Evolutionary conservation across 1,140 invertebrate species (phyloP).

Genomic region (Drosophila nebulosa): DNA sequence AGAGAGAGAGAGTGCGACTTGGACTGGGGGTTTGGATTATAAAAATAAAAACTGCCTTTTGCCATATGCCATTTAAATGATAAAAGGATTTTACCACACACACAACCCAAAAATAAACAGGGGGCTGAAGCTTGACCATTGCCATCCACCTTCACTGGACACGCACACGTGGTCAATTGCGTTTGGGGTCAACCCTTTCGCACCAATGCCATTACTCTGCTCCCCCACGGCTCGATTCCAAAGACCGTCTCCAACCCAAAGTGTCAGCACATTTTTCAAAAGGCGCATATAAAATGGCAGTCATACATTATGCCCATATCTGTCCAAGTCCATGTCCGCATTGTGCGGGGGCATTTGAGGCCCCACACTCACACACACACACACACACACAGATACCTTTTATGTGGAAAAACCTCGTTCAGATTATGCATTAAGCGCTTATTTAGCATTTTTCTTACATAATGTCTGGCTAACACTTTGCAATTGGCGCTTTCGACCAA

Average conservation of each 20-base stretch:
- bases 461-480: conserved; percentile 50
- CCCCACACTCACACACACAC: conserved; percentile 3
- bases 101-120: not conserved
- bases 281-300: conserved; percentile 78
- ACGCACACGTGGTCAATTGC: conserved; percentile 77
- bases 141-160: conserved; percentile 25
- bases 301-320: conserved; percentile 79
- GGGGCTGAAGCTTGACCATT: not conserved
- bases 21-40: conserved; percentile 34
- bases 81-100: conserved; percentile 66
- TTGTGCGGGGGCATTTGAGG: conserved; percentile 6
- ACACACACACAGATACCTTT: conserved; percentile 23
- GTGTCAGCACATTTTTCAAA: conserved; percentile 78
- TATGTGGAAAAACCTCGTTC: conserved; percentile 47
- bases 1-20: not conserved
- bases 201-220: conserved; percentile 71
- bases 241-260: conserved; percentile 39
- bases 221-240: conserved; percentile 20
- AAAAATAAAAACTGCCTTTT: conserved; percentile 77
- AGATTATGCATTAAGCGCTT: conserved; percentile 79
- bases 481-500: conserved; percentile 25
- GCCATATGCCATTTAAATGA: conserved; percentile 79
- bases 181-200: conserved; percentile 77
- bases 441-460: conserved; percentile 78
- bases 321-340: conserved; percentile 30